These are phyloP conservation scores for Pygoscelis adeliae DNA, from an alignment of 2,113 vertebrate genomes.

Conservation along the genomic window DNA sequence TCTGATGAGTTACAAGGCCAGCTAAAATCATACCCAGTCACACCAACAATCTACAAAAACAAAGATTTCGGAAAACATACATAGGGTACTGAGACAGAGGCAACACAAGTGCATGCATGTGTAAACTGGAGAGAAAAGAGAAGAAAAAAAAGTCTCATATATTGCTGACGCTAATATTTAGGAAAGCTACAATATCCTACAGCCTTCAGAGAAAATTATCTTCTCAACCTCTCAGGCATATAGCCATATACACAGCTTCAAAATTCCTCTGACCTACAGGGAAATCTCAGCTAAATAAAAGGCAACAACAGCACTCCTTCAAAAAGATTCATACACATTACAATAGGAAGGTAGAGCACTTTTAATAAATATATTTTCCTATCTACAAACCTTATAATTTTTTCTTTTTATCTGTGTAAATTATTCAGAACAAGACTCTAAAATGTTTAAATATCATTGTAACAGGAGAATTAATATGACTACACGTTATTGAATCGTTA, in stretches of 20 bases:
- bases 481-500: not conserved
- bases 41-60: not conserved
- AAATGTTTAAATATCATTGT: not conserved
- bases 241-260: not conserved
- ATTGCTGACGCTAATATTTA: not conserved
- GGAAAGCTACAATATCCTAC: not conserved
- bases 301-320: not conserved
- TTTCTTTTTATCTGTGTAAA: not conserved
- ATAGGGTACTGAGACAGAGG: not conserved
- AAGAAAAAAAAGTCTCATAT: not conserved
- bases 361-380: not conserved
- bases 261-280: not conserved
- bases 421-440: not conserved
- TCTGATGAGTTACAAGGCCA: not conserved
- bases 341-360: not conserved
- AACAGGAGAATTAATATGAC: not conserved
- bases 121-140: not conserved
- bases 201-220: not conserved
- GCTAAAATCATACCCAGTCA: not conserved
- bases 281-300: not conserved
- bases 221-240: not conserved
- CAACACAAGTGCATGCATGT: too few relatives aligned
- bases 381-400: not conserved
- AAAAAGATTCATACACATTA: not conserved
- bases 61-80: not conserved